phyloP scores from a whole-genome alignment of 2,797 vertebrate species.

The Characodon lateralis region DNA sequence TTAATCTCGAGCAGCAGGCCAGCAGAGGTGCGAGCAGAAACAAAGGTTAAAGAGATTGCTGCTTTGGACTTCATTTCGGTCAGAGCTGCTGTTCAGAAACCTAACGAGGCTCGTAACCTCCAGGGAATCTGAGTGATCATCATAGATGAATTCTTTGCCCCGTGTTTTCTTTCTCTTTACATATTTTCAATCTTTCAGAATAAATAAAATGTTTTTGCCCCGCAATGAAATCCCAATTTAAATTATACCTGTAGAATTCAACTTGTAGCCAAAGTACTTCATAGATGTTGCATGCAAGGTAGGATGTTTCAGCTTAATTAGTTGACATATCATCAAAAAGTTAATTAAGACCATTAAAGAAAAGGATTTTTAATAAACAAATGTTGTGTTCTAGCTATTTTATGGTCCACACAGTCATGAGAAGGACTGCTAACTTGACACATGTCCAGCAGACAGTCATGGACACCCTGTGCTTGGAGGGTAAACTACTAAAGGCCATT shows the following conservation, averaged over 20 bases:
- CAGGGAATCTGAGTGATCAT: constrained; percentile 7
- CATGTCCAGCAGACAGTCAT: not conserved
- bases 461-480: not conserved
- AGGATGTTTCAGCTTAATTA: not conserved
- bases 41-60: constrained; percentile 32
- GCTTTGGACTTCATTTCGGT: constrained; percentile 40
- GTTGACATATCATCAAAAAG: not conserved
- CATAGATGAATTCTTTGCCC: not conserved
- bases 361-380: not conserved
- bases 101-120: constrained; percentile 34
- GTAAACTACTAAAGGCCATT: not conserved
- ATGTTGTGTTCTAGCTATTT: not conserved
- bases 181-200: not conserved
- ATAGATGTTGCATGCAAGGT: not conserved
- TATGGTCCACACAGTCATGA: not conserved
- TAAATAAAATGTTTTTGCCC: not conserved
- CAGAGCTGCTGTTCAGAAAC: constrained; percentile 27
- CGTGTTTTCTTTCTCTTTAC: not conserved
- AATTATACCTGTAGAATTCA: constrained; percentile 1
- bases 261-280: not conserved
- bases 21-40: constrained; percentile 19
- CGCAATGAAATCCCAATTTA: not conserved
- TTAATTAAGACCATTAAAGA: not conserved
- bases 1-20: constrained; percentile 22
- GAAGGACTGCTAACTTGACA: not conserved